Percentiles rank a stretch among this genome's conserved stretches.
Conservation (phyloP, 1,140 invertebrate genomes). For the Macrobrachium nipponense region DNA sequence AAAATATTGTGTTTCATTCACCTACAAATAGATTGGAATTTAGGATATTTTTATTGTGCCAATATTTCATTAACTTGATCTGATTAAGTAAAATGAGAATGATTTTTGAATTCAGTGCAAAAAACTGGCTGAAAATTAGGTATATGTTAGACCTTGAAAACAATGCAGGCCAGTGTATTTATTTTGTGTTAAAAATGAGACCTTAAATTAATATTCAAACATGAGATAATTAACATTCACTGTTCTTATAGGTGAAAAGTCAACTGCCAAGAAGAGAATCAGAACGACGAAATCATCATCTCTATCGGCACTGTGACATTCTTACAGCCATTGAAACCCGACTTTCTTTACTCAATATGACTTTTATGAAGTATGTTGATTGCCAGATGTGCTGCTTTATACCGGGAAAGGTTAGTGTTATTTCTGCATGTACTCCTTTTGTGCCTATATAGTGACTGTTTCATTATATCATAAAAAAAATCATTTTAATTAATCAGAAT, state of each 20-base stretch:
- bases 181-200: background rate
- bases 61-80: no score
- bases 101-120: no score
- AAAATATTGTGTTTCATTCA: no score
- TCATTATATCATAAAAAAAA: no score
- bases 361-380: constrained; percentile 89
- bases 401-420: constrained; percentile 80
- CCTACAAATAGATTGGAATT: no score
- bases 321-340: constrained; percentile 90
- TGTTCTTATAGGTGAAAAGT: constrained; percentile 75
- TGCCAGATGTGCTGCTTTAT: constrained; percentile 89
- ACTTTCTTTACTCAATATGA: constrained; percentile 92
- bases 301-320: constrained; percentile 88
- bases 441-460: no score
- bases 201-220: background rate
- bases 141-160: no score
- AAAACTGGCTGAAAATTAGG: no score
- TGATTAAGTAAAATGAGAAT: no score
- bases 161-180: no score
- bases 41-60: no score
- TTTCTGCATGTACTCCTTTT: background rate
- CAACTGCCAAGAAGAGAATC: constrained; percentile 89
- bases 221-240: background rate
- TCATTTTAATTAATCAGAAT: no score
- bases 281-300: constrained; percentile 84